Percentiles rank a stretch among this genome's conserved stretches.
Evolutionary conservation across 2,888 invertebrate genomes (phyloP).

Genomic region (Drosophila borealis): DNA sequence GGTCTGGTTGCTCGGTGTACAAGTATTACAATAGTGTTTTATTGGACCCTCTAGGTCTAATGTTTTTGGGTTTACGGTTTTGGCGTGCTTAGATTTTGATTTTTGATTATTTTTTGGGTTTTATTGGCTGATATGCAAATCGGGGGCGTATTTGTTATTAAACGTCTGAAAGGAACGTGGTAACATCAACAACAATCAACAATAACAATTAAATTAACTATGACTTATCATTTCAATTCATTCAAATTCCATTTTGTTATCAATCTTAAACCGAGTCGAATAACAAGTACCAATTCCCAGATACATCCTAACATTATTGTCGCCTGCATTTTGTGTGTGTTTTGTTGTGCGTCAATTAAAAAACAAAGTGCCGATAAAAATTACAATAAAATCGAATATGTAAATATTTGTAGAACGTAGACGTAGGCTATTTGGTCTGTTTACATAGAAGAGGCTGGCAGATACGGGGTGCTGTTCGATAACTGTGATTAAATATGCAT

Average conservation of each 20-base stretch:
- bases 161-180: slow-evolving; percentile 21
- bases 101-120: slow-evolving; percentile 3
- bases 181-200: slow-evolving; percentile 66
- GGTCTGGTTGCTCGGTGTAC: slow-evolving; percentile 64
- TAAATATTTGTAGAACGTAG: slow-evolving; percentile 17
- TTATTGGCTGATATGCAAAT: slow-evolving; percentile 24
- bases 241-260: slow-evolving; percentile 25
- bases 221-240: slow-evolving; percentile 38
- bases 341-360: slow-evolving; percentile 35
- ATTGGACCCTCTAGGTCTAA: slow-evolving; percentile 63
- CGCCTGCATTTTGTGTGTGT: slow-evolving; percentile 56
- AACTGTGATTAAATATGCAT: slow-evolving; percentile 40
- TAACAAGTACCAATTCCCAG: slow-evolving; percentile 65
- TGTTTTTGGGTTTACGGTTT: slow-evolving; percentile 16
- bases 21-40: slow-evolving; percentile 61
- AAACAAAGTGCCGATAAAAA: slow-evolving; percentile 41
- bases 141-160: too few relatives aligned
- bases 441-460: slow-evolving; percentile 3
- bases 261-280: slow-evolving; percentile 52
- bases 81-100: slow-evolving; percentile 12
- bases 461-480: slow-evolving; percentile 10
- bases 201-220: slow-evolving; percentile 59
- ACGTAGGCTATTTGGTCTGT: slow-evolving; percentile 18
- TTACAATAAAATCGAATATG: slow-evolving; percentile 37
- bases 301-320: slow-evolving; percentile 70